Evolutionary conservation across 2,888 invertebrate genomes (phyloP), one percentile per base, ranked within the genome.

Genomic region (Macrophya annulata): DNA sequence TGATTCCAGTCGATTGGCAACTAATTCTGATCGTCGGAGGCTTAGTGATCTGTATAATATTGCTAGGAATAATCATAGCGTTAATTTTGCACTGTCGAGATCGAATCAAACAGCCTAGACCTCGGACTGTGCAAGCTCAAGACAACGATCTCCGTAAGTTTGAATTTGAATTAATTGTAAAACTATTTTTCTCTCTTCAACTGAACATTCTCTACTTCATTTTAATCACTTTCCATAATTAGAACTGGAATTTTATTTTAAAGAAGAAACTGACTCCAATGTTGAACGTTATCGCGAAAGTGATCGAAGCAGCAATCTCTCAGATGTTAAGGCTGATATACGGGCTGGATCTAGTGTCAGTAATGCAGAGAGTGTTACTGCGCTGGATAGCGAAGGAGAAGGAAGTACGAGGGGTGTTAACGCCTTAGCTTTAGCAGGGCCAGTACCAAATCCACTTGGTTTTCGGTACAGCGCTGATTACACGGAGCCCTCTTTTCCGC

Each of bases 251-350:
- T 51, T 55, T 51, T 31, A 91, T 85, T 91, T 92, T 86, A 90
- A 93, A 91, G 94, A 94, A 89, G 94, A 93, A 87, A 93, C 93
- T 68, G 93, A 93, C 87, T 93, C 93, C 85, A 93, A 93, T 87
- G 93, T 92, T 79, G 93, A 93, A 90, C 92, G 93, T 86, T 93
- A 93, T 89, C 92, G 96, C 89, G 97, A 97, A 92, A 98, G 98
- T 86, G 98, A 98, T 93, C 95, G 98, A 88, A 98, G 98, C 90
- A 98, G 98, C 83, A 98, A 98, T 92, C 98, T 98, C 90, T 98
- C 98, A 88, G 98, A 98, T 94, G 94, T 98, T 92, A 98, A 98
- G 94, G 95, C 98, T 88, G 98, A 98, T 93, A 95, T 98, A 87
- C 95, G 98, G 86, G 98, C 98, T 76, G 96, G 96, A 12, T 97